These are phyloP conservation scores for Drosophila aff. DNA, from an alignment of 1,140 invertebrate species.

Conservation along the genomic window DNA sequence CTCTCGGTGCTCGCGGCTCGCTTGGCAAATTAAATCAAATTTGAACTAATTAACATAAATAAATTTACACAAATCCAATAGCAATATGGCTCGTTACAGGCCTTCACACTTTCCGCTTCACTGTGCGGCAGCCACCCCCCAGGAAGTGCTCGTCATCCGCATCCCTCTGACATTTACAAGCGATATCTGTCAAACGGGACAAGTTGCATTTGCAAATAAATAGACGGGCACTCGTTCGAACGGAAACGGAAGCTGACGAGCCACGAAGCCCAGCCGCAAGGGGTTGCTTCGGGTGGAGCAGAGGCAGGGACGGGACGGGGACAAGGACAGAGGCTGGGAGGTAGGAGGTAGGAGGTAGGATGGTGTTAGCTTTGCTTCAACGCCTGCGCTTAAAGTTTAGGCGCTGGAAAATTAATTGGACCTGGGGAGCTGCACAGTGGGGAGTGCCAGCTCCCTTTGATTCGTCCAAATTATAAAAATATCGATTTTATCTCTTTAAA, in stretches of 20 bases:
- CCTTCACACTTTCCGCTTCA: constrained; percentile 78
- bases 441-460: neutral
- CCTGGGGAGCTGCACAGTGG: constrained; percentile 34
- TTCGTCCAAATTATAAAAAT: neutral
- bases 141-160: neutral
- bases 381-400: constrained; percentile 77
- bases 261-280: constrained; percentile 25
- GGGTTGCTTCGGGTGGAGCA: neutral
- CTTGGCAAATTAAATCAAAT: constrained; percentile 79
- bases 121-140: constrained; percentile 25
- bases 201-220: constrained; percentile 84
- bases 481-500: neutral
- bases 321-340: too few relatives aligned
- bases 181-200: constrained; percentile 81
- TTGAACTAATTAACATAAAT: constrained; percentile 83
- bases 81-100: constrained; percentile 80
- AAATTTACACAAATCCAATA: constrained; percentile 83
- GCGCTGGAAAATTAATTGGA: constrained; percentile 79
- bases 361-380: constrained; percentile 57
- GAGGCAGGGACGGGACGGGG: too few relatives aligned
- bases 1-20: neutral
- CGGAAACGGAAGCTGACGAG: constrained; percentile 79
- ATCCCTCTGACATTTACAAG: constrained; percentile 66
- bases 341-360: too few relatives aligned
- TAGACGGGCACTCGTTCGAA: constrained; percentile 67